A percentile compares a stretch with the other conserved stretches of the same genome.
Evolutionary conservation across 2,113 vertebrate species (phyloP).

Genomic region (Eulemur rufifrons): DNA sequence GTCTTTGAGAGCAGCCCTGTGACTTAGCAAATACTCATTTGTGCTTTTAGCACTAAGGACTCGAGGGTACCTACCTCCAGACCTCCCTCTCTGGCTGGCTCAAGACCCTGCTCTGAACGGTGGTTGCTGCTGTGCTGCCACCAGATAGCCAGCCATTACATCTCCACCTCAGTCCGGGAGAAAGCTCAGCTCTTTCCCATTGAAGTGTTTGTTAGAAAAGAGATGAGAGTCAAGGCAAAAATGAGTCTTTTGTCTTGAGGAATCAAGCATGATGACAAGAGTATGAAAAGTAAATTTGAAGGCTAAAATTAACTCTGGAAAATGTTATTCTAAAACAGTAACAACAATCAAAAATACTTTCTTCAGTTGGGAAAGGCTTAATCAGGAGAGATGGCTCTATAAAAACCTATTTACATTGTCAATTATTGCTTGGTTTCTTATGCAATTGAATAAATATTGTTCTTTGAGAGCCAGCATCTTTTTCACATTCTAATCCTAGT

Average conservation of each 20-base stretch:
- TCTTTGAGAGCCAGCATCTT: conserved; percentile 15
- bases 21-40: background rate
- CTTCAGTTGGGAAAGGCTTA: conserved; percentile 8
- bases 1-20: conserved; percentile 27
- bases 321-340: conserved; percentile 37
- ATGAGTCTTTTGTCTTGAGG: background rate
- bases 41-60: conserved; percentile 3
- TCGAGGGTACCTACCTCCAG: background rate
- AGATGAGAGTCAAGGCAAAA: conserved; percentile 59
- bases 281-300: conserved; percentile 41
- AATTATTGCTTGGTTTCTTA: conserved; percentile 28
- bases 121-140: background rate
- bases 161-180: background rate
- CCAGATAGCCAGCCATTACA: background rate
- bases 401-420: background rate
- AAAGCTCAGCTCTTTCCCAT: conserved; percentile 47
- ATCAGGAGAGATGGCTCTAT: background rate
- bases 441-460: background rate
- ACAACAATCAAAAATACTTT: conserved; percentile 12
- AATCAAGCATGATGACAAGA: conserved; percentile 56
- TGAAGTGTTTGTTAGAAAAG: conserved; percentile 58
- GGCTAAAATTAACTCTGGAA: conserved; percentile 55
- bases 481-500: background rate
- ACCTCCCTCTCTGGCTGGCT: background rate
- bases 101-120: conserved; percentile 46